A percentile compares a stretch with the other conserved stretches of the same genome.
phyloP scores from a whole-genome alignment of 1,140 invertebrate genomes.

The Pogonus chalceus region DNA sequence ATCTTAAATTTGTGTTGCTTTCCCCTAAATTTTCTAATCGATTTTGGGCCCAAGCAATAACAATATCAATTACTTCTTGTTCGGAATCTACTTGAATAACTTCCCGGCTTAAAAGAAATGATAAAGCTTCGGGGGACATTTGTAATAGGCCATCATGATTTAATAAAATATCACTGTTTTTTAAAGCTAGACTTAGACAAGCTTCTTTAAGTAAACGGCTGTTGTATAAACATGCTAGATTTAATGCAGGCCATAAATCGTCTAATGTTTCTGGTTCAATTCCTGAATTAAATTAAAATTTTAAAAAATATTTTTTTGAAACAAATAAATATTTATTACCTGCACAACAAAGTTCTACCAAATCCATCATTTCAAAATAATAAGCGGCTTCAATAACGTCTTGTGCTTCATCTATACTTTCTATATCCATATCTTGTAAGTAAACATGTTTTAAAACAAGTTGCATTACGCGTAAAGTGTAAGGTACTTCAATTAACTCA shows the following conservation, averaged over 20 bases:
- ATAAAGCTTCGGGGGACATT: not conserved
- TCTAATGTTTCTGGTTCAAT: not conserved
- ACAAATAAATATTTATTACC: not conserved
- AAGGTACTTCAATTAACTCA: not conserved
- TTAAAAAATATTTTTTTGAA: not conserved
- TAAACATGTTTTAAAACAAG: not conserved
- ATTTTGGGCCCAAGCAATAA: not conserved
- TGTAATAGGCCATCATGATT: not conserved
- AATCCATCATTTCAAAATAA: not conserved
- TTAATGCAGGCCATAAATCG: not conserved
- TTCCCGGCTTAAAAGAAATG: not conserved
- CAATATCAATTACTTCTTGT: not conserved
- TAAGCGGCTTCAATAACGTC: not conserved
- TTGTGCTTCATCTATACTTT: not conserved
- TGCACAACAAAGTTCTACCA: not conserved
- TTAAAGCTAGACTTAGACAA: not conserved
- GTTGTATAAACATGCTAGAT: not conserved
- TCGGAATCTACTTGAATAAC: not conserved
- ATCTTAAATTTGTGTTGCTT: not conserved
- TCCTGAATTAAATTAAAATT: not conserved
- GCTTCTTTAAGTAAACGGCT: not conserved
- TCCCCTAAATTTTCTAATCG: not conserved
- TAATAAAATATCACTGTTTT: not conserved
- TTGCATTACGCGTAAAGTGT: not conserved
- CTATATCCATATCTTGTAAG: constrained; percentile 2